Conservation (phyloP, 2,888 invertebrate genomes). For the Acanthosepion esculentum region DNA sequence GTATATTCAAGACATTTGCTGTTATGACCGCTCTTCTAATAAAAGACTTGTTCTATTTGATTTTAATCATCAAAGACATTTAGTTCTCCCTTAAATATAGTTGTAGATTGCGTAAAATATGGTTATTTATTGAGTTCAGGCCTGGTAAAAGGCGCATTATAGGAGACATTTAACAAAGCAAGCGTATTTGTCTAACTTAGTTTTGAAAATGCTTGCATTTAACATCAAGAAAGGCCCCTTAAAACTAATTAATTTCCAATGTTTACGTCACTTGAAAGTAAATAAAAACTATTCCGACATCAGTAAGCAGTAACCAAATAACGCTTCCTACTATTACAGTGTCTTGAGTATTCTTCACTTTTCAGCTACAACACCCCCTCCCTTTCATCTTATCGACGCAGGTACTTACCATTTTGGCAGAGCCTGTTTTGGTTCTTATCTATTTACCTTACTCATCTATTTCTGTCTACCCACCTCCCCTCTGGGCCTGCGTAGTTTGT, state of each 20-base stretch:
- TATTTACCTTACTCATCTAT: not conserved
- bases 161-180: too few relatives aligned
- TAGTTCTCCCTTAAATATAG: too few relatives aligned
- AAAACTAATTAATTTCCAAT: not conserved
- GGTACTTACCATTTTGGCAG: not conserved
- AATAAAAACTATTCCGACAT: not conserved
- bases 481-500: not conserved
- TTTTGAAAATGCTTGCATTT: too few relatives aligned
- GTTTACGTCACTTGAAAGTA: not conserved
- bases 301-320: not conserved
- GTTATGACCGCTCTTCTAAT: too few relatives aligned
- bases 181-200: too few relatives aligned
- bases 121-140: too few relatives aligned
- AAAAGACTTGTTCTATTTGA: too few relatives aligned
- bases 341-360: not conserved
- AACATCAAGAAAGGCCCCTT: too few relatives aligned
- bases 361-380: not conserved
- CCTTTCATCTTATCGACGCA: not conserved
- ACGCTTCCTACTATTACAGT: not conserved
- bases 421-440: conserved; percentile 1
- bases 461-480: not conserved
- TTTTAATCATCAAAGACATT: too few relatives aligned
- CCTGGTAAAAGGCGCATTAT: too few relatives aligned
- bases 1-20: too few relatives aligned
- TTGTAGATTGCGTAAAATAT: too few relatives aligned